Percentiles rank a stretch among this genome's conserved stretches.
Conservation (phyloP, 1,140 invertebrate species). For the Zelostemma sp. region DNA sequence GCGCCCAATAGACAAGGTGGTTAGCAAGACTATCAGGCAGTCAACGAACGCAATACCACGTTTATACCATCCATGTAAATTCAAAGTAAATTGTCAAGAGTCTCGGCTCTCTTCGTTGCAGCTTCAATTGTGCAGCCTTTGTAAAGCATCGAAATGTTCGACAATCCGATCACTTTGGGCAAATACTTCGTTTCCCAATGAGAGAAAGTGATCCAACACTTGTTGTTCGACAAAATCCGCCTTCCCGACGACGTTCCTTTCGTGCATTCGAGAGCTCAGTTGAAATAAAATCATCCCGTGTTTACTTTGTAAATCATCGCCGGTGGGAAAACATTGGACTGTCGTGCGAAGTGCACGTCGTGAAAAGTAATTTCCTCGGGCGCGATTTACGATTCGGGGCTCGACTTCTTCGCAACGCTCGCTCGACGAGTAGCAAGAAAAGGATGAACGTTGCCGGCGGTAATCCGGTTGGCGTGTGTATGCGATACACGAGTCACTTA, state of each 20-base stretch:
- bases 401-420: slow-evolving; percentile 17
- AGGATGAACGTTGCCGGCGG: slow-evolving; percentile 44
- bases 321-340: slow-evolving; percentile 40
- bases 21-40: slow-evolving; percentile 45
- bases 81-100: slow-evolving; percentile 54
- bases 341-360: slow-evolving; percentile 37
- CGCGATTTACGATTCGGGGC: slow-evolving; percentile 47
- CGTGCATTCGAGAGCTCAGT: slow-evolving; percentile 21
- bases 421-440: slow-evolving; percentile 35
- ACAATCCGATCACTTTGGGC: slow-evolving; percentile 34
- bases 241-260: slow-evolving; percentile 19
- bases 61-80: slow-evolving; percentile 59
- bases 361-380: slow-evolving; percentile 53
- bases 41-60: slow-evolving; percentile 43
- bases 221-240: too few species aligned
- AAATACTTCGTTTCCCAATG: slow-evolving; percentile 32
- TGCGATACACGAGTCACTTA: slow-evolving; percentile 44
- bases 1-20: slow-evolving; percentile 47
- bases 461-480: slow-evolving; percentile 43
- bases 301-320: slow-evolving; percentile 35
- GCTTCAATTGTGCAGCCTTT: slow-evolving; percentile 34
- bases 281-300: slow-evolving; percentile 36
- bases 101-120: slow-evolving; percentile 36
- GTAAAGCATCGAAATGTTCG: slow-evolving; percentile 26
- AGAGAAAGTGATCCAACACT: slow-evolving; percentile 24